Conservation (phyloP, 2,888 invertebrate species). For the Drosophila rubida region DNA sequence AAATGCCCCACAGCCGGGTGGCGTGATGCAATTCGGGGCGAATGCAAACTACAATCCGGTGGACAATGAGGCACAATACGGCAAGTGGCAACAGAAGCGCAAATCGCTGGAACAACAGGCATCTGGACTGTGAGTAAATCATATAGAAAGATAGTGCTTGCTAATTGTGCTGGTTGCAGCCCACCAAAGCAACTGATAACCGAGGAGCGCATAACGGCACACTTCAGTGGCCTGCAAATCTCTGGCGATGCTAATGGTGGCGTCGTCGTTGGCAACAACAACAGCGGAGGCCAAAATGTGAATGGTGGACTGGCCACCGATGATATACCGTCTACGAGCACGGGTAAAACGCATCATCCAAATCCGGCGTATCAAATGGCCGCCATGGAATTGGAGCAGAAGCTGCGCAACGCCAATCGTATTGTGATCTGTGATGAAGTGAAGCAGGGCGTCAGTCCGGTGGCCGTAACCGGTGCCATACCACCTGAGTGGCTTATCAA, state of each 20-base stretch:
- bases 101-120: constrained; percentile 82
- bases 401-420: constrained; percentile 85
- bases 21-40: constrained; percentile 79
- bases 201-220: constrained; percentile 93
- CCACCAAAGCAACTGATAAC: constrained; percentile 91
- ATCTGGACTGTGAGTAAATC: constrained; percentile 85
- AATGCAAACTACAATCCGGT: constrained; percentile 43
- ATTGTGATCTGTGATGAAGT: constrained; percentile 90
- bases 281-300: constrained; percentile 44
- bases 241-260: constrained; percentile 84
- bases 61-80: constrained; percentile 49
- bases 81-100: constrained; percentile 78
- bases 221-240: constrained; percentile 91
- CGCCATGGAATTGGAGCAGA: constrained; percentile 83
- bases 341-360: constrained; percentile 71
- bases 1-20: constrained; percentile 81
- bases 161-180: constrained; percentile 75
- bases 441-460: constrained; percentile 86
- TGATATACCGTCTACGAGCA: constrained; percentile 77
- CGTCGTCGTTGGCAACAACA: constrained; percentile 37
- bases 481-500: constrained; percentile 89
- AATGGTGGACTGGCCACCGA: constrained; percentile 68
- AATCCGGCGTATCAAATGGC: constrained; percentile 82
- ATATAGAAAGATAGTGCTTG: too few relatives aligned
- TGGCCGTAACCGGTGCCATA: constrained; percentile 86